Conservation (phyloP, 1,140 invertebrate species). For the Calephelis virginiensis region DNA sequence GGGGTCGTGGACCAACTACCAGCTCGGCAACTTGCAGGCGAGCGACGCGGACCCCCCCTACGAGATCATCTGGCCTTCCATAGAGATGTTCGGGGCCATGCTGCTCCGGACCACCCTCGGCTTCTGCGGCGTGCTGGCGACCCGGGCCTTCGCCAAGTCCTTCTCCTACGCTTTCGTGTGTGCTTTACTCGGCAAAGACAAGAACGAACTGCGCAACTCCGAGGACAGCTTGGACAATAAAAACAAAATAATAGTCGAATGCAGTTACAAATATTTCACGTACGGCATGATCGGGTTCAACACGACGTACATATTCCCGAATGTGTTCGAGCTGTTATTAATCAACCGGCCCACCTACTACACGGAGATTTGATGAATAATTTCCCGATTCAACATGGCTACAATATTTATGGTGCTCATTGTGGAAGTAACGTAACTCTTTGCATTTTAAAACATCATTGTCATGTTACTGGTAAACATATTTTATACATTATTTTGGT, state of each 20-base stretch:
- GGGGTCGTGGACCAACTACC: conserved; percentile 92
- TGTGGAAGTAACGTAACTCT: too few species aligned
- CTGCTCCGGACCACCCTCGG: conserved; percentile 87
- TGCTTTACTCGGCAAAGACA: conserved; percentile 83
- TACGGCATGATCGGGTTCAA: conserved; percentile 88
- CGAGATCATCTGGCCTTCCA: conserved; percentile 87
- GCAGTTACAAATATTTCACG: conserved; percentile 89
- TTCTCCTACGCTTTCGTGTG: conserved; percentile 84
- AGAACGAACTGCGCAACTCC: conserved; percentile 80
- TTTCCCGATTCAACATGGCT: background rate
- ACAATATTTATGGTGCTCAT: too few species aligned
- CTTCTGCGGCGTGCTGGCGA: conserved; percentile 84
- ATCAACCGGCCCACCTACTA: conserved; percentile 91
- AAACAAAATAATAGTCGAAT: conserved; percentile 86
- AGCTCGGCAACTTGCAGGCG: conserved; percentile 83
- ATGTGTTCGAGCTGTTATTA: conserved; percentile 85
- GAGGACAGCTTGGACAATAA: conserved; percentile 82
- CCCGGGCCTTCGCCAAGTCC: conserved; percentile 84
- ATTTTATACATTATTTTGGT: too few species aligned
- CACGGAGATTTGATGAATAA: conserved; percentile 84
- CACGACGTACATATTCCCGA: conserved; percentile 87
- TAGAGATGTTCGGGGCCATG: conserved; percentile 82
- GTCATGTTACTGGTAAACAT: too few species aligned
- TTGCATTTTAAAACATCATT: too few species aligned
- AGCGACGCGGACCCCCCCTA: conserved; percentile 82